Evolutionary conservation across 1,140 invertebrate species (phyloP).

Genomic region (Zaprionus gabonicus): DNA sequence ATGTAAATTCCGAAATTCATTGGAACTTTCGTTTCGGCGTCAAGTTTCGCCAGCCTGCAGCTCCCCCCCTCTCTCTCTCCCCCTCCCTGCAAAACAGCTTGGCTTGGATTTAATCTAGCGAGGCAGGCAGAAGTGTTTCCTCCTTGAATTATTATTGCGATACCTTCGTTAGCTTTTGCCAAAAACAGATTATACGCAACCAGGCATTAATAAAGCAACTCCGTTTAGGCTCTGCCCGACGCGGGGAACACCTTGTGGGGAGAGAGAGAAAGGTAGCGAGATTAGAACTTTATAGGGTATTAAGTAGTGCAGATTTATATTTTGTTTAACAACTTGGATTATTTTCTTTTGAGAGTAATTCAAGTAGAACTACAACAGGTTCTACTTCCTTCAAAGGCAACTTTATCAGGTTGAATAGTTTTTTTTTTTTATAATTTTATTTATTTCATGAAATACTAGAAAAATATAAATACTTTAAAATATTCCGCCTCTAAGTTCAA

Average conservation of each 20-base stretch:
- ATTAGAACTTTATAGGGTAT: background rate
- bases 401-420: no score
- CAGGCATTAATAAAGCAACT: constrained; percentile 15
- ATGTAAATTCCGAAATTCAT: constrained; percentile 16
- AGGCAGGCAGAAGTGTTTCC: constrained; percentile 3
- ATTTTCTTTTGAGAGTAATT: no score
- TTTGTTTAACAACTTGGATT: no score
- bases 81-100: background rate
- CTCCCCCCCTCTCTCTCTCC: background rate
- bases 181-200: constrained; percentile 14
- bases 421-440: no score
- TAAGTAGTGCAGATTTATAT: background rate
- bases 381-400: no score
- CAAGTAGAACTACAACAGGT: no score
- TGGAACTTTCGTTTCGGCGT: constrained; percentile 9
- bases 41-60: background rate
- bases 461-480: no score
- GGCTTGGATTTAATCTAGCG: constrained; percentile 9
- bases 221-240: background rate
- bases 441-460: no score
- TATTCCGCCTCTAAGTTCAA: no score
- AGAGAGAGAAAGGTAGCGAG: background rate
- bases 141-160: constrained; percentile 16
- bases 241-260: background rate
- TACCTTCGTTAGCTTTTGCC: constrained; percentile 6